phyloP scores from a whole-genome alignment of 2,797 vertebrate species.

The Takifugu rubripes region DNA sequence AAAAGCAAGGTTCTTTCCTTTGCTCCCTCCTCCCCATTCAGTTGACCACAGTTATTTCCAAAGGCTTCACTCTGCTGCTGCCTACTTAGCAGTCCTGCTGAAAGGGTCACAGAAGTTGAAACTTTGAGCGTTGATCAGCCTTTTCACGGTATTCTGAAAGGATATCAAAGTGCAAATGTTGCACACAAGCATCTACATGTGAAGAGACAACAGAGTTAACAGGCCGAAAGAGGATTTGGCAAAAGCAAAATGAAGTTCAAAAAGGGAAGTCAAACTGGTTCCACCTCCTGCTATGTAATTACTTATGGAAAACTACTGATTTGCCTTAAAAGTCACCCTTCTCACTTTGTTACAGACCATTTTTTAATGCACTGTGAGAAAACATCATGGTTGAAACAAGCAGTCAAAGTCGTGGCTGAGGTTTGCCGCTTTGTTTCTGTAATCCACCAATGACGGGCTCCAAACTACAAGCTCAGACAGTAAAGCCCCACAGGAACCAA shows the following conservation, averaged over 20 bases:
- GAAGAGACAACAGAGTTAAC: constrained; percentile 5
- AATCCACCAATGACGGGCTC: neutral
- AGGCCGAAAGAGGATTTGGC: constrained; percentile 24
- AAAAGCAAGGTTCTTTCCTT: constrained; percentile 81
- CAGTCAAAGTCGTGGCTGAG: neutral
- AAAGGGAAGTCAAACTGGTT: constrained; percentile 4
- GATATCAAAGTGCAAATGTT: constrained; percentile 26
- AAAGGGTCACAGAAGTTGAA: constrained; percentile 73
- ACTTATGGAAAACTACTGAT: neutral
- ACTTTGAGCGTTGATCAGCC: neutral
- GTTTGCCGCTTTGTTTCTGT: neutral
- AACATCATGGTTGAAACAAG: neutral
- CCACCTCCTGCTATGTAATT: neutral
- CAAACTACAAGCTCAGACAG: neutral
- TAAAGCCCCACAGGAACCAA: neutral
- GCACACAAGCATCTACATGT: neutral
- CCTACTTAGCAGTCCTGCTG: constrained; percentile 65
- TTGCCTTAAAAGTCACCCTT: neutral
- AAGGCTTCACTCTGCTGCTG: constrained; percentile 59
- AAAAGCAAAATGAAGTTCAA: neutral
- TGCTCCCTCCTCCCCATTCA: constrained; percentile 68
- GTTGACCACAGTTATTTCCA: constrained; percentile 85
- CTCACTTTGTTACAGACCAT: neutral
- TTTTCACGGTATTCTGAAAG: constrained; percentile 27
- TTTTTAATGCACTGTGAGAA: neutral